Base-by-base conservation (phyloP, 2,797 vertebrate species). In the Pipistrellus pygmaeus region DNA sequence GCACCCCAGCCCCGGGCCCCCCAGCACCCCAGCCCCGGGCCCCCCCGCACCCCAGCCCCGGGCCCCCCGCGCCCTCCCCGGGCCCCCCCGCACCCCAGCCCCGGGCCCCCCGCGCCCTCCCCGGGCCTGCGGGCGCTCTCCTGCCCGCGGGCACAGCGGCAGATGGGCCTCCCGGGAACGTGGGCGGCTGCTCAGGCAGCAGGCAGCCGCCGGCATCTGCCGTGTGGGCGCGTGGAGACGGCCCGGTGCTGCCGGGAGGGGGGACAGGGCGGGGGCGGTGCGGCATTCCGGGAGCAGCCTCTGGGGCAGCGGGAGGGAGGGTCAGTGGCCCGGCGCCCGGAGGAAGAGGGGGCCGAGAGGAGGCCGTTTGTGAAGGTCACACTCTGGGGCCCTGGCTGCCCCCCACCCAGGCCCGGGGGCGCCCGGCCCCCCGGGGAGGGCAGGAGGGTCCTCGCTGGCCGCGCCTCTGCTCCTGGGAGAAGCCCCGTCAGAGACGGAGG, bases 181-280 rank as follows among this genome's bases (percentile, higher is more conserved):
- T 30, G 32, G 32, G 80, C 14, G 0, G 44, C 30, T 2, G 11
- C 80, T 71, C 23, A 2, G 64, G 2, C 17, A 20, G 41, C 60
- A 2, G 57, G 88, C 48, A 35, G 32, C 78, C 44, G 10, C 13
- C 1, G 64, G 77, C 66, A 60, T 11, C 46, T 5, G 27, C 55
- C 2, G 0, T 30, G 51, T 53, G 0, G 13, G n/a, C 27, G 35
- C 8, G 7, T 0, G 0, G 0, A 46, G 41, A 20, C 1, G 0
- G 46, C 0, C 35, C 6, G 18, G 25, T 0, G 3, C 60, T 30
- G 9, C 41, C 38, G 5, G n/a, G 12, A 7, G 17, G 32, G 9
- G 35, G 11, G 10, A 38, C 4, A 7, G 38, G 38, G 38, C 38
- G 7, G 35, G 0, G 55, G 57, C 38, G 38, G 38, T 1, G 38